Conservation (phyloP, 2,888 invertebrate genomes). For the Embidobia sp. region DNA sequence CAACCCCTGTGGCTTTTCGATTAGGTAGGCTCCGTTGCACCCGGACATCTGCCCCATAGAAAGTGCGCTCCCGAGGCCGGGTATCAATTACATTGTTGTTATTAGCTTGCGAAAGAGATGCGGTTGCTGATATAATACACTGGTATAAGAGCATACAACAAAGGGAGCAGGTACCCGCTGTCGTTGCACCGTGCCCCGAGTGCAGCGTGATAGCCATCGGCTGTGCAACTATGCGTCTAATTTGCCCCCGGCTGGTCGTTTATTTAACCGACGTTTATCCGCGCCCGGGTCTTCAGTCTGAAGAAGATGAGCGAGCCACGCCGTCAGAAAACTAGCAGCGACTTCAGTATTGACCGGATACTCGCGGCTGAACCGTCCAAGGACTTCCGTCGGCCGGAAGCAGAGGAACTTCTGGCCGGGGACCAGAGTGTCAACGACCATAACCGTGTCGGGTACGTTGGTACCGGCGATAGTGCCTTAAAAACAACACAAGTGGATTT, state of each 20-base stretch:
- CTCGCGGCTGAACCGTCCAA: constrained; percentile 60
- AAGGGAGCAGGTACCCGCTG: constrained; percentile 70
- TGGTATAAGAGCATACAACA: constrained; percentile 78
- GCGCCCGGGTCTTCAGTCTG: constrained; percentile 67
- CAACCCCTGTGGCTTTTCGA: constrained; percentile 78
- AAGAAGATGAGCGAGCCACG: constrained; percentile 72
- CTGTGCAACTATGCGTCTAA: constrained; percentile 80
- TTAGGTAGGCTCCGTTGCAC: constrained; percentile 74
- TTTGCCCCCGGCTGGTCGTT: constrained; percentile 74
- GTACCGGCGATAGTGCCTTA: no score
- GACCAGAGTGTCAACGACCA: neutral
- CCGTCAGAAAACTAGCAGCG: constrained; percentile 66
- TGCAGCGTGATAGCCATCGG: constrained; percentile 77
- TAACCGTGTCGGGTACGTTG: neutral
- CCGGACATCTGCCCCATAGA: constrained; percentile 68
- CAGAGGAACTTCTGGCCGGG: neutral
- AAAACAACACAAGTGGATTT: no score
- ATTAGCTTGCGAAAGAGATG: constrained; percentile 73
- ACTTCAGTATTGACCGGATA: constrained; percentile 77
- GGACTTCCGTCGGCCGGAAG: neutral
- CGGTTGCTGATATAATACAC: constrained; percentile 76
- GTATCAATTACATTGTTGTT: constrained; percentile 82
- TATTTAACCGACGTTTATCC: constrained; percentile 61
- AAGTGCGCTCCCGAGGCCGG: constrained; percentile 65
- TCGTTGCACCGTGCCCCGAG: constrained; percentile 49